Evolutionary conservation across 1,140 invertebrate species (phyloP).

Genomic region (Orius insidiosus): DNA sequence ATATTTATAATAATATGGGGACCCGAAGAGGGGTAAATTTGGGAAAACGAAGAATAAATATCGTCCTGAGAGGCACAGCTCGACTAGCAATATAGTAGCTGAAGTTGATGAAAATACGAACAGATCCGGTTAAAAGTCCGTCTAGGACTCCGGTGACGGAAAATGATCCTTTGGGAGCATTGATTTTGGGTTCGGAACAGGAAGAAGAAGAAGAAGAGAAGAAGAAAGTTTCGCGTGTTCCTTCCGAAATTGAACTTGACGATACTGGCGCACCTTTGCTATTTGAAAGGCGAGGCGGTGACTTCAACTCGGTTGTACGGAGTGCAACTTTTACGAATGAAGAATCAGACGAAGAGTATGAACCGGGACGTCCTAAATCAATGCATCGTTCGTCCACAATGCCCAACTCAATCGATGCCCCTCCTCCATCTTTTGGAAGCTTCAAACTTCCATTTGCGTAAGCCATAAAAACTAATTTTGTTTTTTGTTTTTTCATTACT

Average conservation of each 20-base stretch:
- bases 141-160: slow-evolving; percentile 65
- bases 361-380: slow-evolving; percentile 23
- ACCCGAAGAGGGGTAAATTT: slow-evolving; percentile 10
- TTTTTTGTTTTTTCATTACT: slow-evolving; percentile 11
- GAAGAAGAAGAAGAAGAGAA: slow-evolving; percentile 25
- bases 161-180: slow-evolving; percentile 77
- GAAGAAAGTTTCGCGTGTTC: slow-evolving; percentile 12
- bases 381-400: slow-evolving; percentile 68
- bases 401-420: slow-evolving; percentile 36
- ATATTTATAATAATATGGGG: slow-evolving; percentile 8
- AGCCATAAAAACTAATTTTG: slow-evolving; percentile 23
- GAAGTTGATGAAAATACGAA: slow-evolving; percentile 5
- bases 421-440: slow-evolving; percentile 37
- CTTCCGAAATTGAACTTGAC: slow-evolving; percentile 21
- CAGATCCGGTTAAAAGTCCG: slow-evolving; percentile 32
- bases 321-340: slow-evolving; percentile 20
- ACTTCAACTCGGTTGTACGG: slow-evolving; percentile 23
- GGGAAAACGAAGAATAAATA: slow-evolving; percentile 5
- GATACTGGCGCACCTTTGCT: slow-evolving; percentile 20
- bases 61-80: slow-evolving; percentile 3
- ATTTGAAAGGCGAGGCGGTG: slow-evolving; percentile 17
- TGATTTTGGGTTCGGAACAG: slow-evolving; percentile 27
- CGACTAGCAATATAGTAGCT: background rate
- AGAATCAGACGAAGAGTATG: slow-evolving; percentile 14
- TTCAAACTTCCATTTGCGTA: slow-evolving; percentile 72